phyloP scores from a whole-genome alignment of 2,797 vertebrate genomes.

The Geotrypetes seraphini region DNA sequence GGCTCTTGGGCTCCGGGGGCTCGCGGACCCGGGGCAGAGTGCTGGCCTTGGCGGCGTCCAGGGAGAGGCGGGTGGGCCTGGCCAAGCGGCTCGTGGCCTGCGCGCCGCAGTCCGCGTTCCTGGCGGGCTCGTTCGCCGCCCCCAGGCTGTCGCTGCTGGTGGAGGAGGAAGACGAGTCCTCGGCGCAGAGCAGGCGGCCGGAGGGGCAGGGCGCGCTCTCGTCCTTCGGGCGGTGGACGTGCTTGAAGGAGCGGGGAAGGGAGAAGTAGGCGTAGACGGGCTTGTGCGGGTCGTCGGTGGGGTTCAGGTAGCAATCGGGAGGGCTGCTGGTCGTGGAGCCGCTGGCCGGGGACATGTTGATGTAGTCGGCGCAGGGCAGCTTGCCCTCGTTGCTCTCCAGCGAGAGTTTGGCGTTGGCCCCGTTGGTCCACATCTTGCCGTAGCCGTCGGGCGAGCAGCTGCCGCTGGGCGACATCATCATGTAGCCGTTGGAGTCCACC shows the following conservation, averaged over 20 bases:
- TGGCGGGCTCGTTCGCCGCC: too few species aligned
- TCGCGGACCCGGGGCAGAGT: slow-evolving; percentile 70
- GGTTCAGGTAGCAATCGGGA: slow-evolving; percentile 63
- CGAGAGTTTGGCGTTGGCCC: slow-evolving; percentile 54
- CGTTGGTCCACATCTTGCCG: slow-evolving; percentile 68
- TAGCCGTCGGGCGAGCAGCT: slow-evolving; percentile 71
- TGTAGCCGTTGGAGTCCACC: slow-evolving; percentile 73
- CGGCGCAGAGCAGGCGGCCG: slow-evolving; percentile 50
- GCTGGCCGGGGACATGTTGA: slow-evolving; percentile 78
- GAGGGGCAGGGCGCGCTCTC: slow-evolving; percentile 50
- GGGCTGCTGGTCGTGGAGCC: slow-evolving; percentile 71
- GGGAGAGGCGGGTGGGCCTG: slow-evolving; percentile 61
- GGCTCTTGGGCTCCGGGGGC: slow-evolving; percentile 67
- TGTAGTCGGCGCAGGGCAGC: slow-evolving; percentile 63
- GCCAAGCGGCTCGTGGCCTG: slow-evolving; percentile 51
- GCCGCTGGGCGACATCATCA: slow-evolving; percentile 81
- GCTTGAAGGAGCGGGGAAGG: slow-evolving; percentile 74
- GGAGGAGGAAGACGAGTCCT: slow-evolving; percentile 60
- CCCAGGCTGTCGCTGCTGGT: slow-evolving; percentile 49
- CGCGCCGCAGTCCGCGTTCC: slow-evolving; percentile 48
- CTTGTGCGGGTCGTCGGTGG: slow-evolving; percentile 43
- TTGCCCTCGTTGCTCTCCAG: slow-evolving; percentile 61
- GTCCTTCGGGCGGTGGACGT: slow-evolving; percentile 45
- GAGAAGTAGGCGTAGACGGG: slow-evolving; percentile 72
- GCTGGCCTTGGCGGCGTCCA: slow-evolving; percentile 68